Evolutionary conservation across 1,140 invertebrate species (phyloP).

Genomic region (Zaprionus ghesquierei): DNA sequence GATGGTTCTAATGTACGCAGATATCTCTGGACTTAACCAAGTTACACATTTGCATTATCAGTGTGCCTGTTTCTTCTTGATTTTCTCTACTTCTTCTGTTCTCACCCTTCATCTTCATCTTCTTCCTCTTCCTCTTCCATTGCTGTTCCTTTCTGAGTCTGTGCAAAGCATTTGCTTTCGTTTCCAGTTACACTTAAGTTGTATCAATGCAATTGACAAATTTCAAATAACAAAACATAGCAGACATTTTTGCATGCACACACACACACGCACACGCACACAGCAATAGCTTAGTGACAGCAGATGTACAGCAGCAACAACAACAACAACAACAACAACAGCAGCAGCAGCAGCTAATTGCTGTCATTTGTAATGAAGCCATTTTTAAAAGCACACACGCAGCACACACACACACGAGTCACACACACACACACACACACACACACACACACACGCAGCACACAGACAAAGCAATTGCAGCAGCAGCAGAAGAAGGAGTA

Average conservation of each 20-base stretch:
- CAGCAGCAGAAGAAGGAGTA: too few relatives aligned
- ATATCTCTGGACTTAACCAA: not conserved
- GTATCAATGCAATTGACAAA: not conserved
- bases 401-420: constrained; percentile 3
- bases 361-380: constrained; percentile 47
- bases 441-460: constrained; percentile 4
- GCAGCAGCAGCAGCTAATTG: too few relatives aligned
- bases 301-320: constrained; percentile 15
- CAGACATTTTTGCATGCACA: not conserved
- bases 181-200: not conserved
- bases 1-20: not conserved
- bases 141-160: too few relatives aligned
- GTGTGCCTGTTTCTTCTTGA: not conserved
- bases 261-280: not conserved
- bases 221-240: constrained; percentile 28
- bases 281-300: too few relatives aligned
- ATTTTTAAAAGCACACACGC: constrained; percentile 43
- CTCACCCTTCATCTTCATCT: too few relatives aligned
- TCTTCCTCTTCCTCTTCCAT: too few relatives aligned
- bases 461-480: constrained; percentile 8
- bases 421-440: too few relatives aligned
- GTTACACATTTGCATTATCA: not conserved
- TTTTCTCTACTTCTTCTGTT: not conserved
- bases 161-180: not conserved
- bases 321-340: constrained; percentile 38